These are phyloP conservation scores for Mustela lutreola DNA, from an alignment of 2,113 vertebrate genomes.

Conservation along the genomic window DNA sequence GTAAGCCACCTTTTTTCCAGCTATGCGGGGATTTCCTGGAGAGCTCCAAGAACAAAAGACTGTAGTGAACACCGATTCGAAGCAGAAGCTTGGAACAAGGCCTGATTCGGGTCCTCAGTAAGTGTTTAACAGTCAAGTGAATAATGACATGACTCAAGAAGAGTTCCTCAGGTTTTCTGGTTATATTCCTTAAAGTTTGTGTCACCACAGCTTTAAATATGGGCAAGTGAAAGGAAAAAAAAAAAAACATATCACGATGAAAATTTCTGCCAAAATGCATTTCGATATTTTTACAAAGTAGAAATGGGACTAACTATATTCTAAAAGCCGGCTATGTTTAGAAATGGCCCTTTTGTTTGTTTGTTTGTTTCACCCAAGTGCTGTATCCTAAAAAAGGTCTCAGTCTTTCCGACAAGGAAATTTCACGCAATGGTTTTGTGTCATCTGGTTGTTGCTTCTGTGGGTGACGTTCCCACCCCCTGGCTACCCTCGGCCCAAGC, in stretches of 20 bases:
- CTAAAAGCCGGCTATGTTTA: slow-evolving; percentile 51
- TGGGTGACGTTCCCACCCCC: neutral
- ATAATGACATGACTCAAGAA: neutral
- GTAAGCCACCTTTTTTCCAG: neutral
- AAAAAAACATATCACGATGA: neutral
- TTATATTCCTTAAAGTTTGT: slow-evolving; percentile 10
- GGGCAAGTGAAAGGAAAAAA: neutral
- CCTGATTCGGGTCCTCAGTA: neutral
- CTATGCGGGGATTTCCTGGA: neutral
- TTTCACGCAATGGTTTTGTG: neutral
- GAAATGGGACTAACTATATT: slow-evolving; percentile 14
- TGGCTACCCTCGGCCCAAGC: neutral
- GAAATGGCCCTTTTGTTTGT: slow-evolving; percentile 42
- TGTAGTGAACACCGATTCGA: neutral
- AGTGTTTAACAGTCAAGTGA: neutral
- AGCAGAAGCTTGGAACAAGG: neutral
- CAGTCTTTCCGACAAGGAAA: slow-evolving; percentile 21
- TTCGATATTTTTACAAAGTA: slow-evolving; percentile 38
- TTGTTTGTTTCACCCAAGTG: slow-evolving; percentile 7
- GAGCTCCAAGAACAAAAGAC: slow-evolving; percentile 29
- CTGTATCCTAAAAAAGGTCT: neutral
- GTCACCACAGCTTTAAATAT: slow-evolving; percentile 20
- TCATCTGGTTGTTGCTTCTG: neutral
- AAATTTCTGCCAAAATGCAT: slow-evolving; percentile 48
- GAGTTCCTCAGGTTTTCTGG: neutral